Evolutionary conservation across 2,797 vertebrate genomes (phyloP), one percentile per base, ranked within the genome.

Genomic region (Pogonophryne albipinna): DNA sequence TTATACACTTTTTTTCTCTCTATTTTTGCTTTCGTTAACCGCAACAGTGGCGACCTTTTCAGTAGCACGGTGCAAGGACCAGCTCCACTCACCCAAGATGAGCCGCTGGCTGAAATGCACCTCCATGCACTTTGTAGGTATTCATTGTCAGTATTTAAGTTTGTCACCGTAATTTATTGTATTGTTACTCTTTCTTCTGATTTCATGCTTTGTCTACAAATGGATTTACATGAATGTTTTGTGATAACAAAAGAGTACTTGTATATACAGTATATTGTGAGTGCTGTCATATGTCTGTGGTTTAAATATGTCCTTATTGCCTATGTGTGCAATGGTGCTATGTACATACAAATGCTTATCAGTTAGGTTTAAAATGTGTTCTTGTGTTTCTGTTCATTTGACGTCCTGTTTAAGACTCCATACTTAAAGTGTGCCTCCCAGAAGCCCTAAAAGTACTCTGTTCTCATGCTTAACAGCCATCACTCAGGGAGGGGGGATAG

Each of bases 61-160:
- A 73, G 88, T 93, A 89, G 92, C 92, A 45, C 87, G 84, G 87
- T 93, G 88, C 90, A 56, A 90, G 90, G 81, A 94, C 88, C 94
- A 90, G 87, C 78, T 88, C 41, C 92, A 91, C 83, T 92, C 88
- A 80, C 87, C 89, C 82, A 97, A 85, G 89, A 99, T 99, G 97
- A 97, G 92, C 90, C 96, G 96, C 80, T 98, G 97, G 97, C 92
- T 98, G 83, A 96, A 96, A 80, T 97, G 98, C 94, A 96, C 97
- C 73, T 95, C 97, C 47, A 93, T 89, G 89, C 95, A 95, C 92
- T 84, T 95, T 87, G 98, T 99, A 96, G 92, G 98, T 99, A 97
- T 94, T 82, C 57, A 12, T 1, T 76, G 58, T 60, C 27, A 16
- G 46, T 17, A 41, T 59, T 31, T 52, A 10, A 64, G 23, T 67